Percentiles rank a stretch among this genome's conserved stretches.
These are phyloP conservation scores for Ptyas mucosa DNA, from an alignment of 2,113 vertebrate species.

Conservation along the genomic window DNA sequence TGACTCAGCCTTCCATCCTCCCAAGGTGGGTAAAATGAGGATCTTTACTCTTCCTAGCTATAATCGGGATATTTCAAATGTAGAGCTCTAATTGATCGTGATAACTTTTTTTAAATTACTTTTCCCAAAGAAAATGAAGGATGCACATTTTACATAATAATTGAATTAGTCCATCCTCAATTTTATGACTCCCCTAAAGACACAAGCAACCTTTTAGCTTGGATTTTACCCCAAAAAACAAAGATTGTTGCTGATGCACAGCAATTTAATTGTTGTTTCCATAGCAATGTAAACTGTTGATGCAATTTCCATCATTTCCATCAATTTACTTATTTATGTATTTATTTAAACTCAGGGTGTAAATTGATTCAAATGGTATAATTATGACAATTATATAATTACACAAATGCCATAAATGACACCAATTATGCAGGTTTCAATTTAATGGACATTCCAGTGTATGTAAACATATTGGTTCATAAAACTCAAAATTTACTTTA, in stretches of 20 bases:
- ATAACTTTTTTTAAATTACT: not conserved
- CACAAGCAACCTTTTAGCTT: not conserved
- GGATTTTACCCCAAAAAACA: not conserved
- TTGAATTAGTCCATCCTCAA: not conserved
- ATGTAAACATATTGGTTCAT: not conserved
- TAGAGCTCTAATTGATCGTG: not conserved
- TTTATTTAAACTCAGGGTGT: not conserved
- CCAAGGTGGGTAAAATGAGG: too few species aligned
- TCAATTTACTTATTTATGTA: not conserved
- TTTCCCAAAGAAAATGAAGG: not conserved
- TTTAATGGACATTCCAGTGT: not conserved
- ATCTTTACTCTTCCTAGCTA: not conserved
- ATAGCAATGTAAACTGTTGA: not conserved
- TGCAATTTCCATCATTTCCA: not conserved
- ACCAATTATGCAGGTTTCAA: not conserved
- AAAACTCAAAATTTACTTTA: not conserved
- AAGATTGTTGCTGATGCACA: not conserved
- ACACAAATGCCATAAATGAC: not conserved
- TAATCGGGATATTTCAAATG: not conserved
- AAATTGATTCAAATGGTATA: not conserved
- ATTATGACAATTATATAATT: not conserved
- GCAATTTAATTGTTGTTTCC: not conserved
- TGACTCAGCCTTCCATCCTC: too few species aligned
- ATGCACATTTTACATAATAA: not conserved
- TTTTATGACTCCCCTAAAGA: not conserved